phyloP scores from a whole-genome alignment of 2,888 invertebrate genomes.

The Lucinisca nassula region DNA sequence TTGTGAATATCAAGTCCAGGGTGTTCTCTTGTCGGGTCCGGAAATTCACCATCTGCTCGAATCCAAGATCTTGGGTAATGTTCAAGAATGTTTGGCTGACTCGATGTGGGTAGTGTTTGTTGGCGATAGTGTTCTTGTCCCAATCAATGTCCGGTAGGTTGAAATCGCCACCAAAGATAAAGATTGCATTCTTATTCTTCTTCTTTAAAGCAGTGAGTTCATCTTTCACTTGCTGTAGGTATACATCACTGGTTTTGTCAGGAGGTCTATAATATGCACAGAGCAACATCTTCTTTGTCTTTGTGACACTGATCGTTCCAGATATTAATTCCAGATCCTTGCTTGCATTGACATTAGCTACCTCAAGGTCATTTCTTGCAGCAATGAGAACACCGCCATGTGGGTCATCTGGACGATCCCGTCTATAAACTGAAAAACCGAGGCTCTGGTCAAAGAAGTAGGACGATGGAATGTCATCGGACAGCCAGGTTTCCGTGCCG shows the following conservation, averaged over 20 bases:
- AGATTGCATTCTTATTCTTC: slow-evolving; percentile 12
- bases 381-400: not conserved
- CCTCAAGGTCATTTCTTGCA: not conserved
- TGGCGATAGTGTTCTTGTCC: not conserved
- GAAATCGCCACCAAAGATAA: not conserved
- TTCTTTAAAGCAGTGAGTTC: not conserved
- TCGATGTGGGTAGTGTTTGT: slow-evolving; percentile 3
- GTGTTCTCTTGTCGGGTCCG: not conserved
- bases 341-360: not conserved
- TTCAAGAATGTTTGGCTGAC: slow-evolving; percentile 10
- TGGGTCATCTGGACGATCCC: not conserved
- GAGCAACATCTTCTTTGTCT: not conserved
- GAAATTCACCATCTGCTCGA: not conserved
- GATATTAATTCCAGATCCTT: not conserved
- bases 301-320: not conserved
- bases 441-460: not conserved
- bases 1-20: not conserved
- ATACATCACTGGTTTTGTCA: not conserved
- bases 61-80: not conserved
- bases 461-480: not conserved
- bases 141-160: slow-evolving; percentile 6
- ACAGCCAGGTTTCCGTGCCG: not conserved
- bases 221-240: not conserved
- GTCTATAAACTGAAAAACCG: not conserved
- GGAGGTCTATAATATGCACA: not conserved